Percentiles rank a stretch among this genome's conserved stretches.
These are phyloP conservation scores for Cebuella pygmaea DNA, from an alignment of 2,797 vertebrate genomes.

Conservation along the genomic window DNA sequence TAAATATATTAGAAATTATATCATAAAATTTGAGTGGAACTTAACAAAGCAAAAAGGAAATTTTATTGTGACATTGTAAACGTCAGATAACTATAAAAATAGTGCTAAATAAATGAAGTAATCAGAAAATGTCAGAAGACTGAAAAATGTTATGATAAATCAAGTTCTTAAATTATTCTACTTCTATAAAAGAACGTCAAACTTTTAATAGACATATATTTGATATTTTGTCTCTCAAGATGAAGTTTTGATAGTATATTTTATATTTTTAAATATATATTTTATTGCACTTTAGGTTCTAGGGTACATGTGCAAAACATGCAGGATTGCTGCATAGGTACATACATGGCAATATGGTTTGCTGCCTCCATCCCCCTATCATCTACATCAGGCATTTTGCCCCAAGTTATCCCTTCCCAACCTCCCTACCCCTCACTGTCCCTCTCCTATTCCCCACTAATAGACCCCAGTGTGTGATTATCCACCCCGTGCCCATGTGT, in stretches of 20 bases:
- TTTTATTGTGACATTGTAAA: slow-evolving; percentile 7
- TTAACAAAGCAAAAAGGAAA: not conserved
- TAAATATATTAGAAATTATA: not conserved
- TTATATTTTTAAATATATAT: not conserved
- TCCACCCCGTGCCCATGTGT: no score
- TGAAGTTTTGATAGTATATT: not conserved
- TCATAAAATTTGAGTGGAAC: not conserved
- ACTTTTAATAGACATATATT: not conserved
- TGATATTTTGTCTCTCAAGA: not conserved
- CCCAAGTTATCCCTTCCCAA: no score
- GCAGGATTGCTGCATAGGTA: no score
- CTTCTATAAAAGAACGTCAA: not conserved
- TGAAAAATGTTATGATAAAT: not conserved
- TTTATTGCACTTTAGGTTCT: no score
- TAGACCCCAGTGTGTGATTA: no score
- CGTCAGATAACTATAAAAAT: slow-evolving; percentile 1
- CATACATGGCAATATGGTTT: no score
- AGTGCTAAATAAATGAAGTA: not conserved
- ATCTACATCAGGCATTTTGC: no score
- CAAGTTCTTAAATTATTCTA: slow-evolving; percentile 31
- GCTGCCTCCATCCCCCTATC: no score
- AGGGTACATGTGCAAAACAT: no score
- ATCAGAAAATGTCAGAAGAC: not conserved
- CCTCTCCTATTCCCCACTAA: no score
- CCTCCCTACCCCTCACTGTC: no score